Evolutionary conservation across 2,888 invertebrate species (phyloP), one percentile per base, ranked within the genome.

Genomic region (Pristionchus mayeri): DNA sequence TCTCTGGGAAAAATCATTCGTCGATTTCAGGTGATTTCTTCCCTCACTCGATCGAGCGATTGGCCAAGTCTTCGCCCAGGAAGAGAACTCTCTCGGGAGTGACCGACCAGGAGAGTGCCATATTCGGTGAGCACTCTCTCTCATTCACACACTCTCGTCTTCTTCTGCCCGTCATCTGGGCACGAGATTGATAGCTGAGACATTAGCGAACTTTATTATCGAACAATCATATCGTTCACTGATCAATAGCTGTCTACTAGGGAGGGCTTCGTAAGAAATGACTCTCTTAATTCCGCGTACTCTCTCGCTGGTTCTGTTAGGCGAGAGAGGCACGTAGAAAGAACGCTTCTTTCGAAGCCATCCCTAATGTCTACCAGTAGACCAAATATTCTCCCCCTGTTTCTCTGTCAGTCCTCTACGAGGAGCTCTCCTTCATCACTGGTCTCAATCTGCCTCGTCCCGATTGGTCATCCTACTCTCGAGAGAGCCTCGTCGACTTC

Each of bases 61-160:
- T 89, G 87, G 86, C 88, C 7, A 78, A 85, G 16, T 87, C 87
- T 30, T 88, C 90, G 0, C 87, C 88, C 2, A 88, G 87, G 67
- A 89, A 90, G 84, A 84, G 79, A 9, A 89, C 88, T 1, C 83
- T 90, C 76, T 87, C 87, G 57, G 90, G 90, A 57, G 60, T 88
- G 9, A 87, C 89, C 4, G 84, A 85, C 24, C 37, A 86, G 75
- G 90, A 90, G 67, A 86, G 86, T 40, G 89, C 87, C 16, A 27
- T 85, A 0, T 86, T 85, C 18, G 84, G 87, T 87, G n/a, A 60
- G 82, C 1, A 18, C 37, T 18, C n/a, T 9, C n/a, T n/a, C n/a
- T n/a, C n/a, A n/a, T n/a, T n/a, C n/a, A n/a, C n/a, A n/a, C 48
- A 48, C 48, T 48, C 21, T 60, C n/a, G 48, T 9, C 13, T 44